A percentile compares a stretch with the other conserved stretches of the same genome.
These are phyloP conservation scores for Trichopoda pennipes DNA, from an alignment of 2,888 invertebrate genomes.

Conservation along the genomic window DNA sequence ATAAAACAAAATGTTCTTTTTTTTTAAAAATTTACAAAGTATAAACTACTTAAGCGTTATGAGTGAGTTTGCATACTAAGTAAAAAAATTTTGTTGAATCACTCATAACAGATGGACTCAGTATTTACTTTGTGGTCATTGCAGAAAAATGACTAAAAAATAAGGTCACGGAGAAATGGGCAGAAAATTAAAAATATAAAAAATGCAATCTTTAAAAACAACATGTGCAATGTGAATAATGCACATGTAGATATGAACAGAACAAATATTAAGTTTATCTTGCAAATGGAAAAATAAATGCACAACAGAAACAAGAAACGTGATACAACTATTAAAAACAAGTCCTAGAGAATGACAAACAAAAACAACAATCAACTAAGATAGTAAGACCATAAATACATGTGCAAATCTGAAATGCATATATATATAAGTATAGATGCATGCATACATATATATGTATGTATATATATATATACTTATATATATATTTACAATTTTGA, in stretches of 20 bases:
- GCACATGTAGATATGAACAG: constrained; percentile 29
- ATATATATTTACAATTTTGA: background rate
- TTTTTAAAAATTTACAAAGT: background rate
- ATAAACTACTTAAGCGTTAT: constrained; percentile 5
- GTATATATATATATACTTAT: too few species aligned
- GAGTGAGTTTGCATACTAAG: constrained; percentile 53
- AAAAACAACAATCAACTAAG: constrained; percentile 8
- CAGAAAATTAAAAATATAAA: constrained; percentile 32
- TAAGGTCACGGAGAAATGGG: constrained; percentile 45
- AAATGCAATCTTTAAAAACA: constrained; percentile 13
- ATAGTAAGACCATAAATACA: constrained; percentile 1
- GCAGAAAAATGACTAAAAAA: constrained; percentile 31
- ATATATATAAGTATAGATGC: too few species aligned
- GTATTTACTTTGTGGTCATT: constrained; percentile 53
- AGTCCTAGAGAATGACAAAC: constrained; percentile 20
- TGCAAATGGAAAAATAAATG: constrained; percentile 40
- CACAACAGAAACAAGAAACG: constrained; percentile 34
- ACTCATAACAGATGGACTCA: constrained; percentile 24
- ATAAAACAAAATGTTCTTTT: background rate
- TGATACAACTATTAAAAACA: constrained; percentile 51
- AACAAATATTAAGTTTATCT: constrained; percentile 54
- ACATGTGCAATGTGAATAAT: constrained; percentile 55
- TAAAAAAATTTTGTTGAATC: constrained; percentile 18
- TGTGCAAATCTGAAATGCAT: constrained; percentile 33
- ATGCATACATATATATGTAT: background rate